These are phyloP conservation scores for Pimephales promelas DNA, from an alignment of 2,113 vertebrate species.

Conservation along the genomic window DNA sequence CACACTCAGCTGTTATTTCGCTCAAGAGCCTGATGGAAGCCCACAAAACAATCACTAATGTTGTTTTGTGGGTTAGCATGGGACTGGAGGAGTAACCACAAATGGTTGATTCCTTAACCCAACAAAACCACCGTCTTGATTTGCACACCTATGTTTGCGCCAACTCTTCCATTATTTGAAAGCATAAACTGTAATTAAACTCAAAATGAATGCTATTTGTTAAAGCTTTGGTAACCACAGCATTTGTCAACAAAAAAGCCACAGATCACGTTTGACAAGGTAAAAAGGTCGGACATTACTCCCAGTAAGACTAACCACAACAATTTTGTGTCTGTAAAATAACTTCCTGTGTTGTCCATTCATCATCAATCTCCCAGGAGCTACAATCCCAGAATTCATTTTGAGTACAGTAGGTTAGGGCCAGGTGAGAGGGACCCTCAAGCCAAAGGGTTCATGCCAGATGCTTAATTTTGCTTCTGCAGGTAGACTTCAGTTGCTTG, in stretches of 20 bases:
- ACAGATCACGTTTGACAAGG: slow-evolving; percentile 8
- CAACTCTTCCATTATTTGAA: slow-evolving; percentile 22
- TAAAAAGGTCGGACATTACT: slow-evolving; percentile 27
- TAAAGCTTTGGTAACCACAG: slow-evolving; percentile 2
- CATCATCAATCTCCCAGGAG: slow-evolving; percentile 48
- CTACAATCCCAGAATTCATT: slow-evolving; percentile 3
- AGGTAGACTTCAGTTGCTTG: not conserved
- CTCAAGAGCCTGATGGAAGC: not conserved
- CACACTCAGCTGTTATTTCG: not conserved
- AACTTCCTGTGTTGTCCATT: slow-evolving; percentile 41
- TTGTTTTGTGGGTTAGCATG: slow-evolving; percentile 11
- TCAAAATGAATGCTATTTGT: not conserved
- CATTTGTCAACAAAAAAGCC: not conserved
- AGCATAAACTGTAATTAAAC: slow-evolving; percentile 28
- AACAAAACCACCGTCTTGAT: slow-evolving; percentile 20
- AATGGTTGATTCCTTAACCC: not conserved
- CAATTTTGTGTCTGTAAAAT: slow-evolving; percentile 50
- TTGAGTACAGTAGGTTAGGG: slow-evolving; percentile 22
- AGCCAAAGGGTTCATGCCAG: not conserved
- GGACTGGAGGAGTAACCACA: slow-evolving; percentile 30
- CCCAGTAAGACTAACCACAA: slow-evolving; percentile 26
- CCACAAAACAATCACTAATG: slow-evolving; percentile 29
- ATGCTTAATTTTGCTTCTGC: slow-evolving; percentile 3
- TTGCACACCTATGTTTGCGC: not conserved
- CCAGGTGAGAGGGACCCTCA: slow-evolving; percentile 27